Evolutionary conservation across 1,140 invertebrate species (phyloP).

Genomic region (Aphaenogaster ashmeadi): DNA sequence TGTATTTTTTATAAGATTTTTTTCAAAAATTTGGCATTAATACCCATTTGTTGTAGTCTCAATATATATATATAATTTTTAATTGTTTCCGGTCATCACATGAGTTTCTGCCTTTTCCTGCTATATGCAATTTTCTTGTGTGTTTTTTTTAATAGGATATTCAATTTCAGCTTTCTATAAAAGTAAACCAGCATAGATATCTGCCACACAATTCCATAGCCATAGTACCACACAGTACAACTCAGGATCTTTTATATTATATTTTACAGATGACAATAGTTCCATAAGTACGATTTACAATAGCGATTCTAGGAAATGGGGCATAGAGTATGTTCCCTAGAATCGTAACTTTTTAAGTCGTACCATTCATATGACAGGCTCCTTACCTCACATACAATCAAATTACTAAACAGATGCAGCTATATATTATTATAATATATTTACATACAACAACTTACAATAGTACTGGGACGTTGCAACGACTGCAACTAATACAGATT

Average conservation of each 20-base stretch:
- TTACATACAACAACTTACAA: slow-evolving; percentile 86
- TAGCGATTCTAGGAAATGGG: slow-evolving; percentile 56
- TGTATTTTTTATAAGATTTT: slow-evolving; percentile 12
- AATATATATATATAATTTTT: not conserved
- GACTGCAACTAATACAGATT: slow-evolving; percentile 79
- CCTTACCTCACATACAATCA: slow-evolving; percentile 87
- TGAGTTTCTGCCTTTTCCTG: not conserved
- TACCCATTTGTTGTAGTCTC: not conserved
- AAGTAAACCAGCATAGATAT: slow-evolving; percentile 77
- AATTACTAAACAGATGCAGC: slow-evolving; percentile 86
- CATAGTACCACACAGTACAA: slow-evolving; percentile 88
- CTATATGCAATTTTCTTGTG: not conserved
- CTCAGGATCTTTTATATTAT: slow-evolving; percentile 88
- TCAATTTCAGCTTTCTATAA: slow-evolving; percentile 16
- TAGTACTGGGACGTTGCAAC: slow-evolving; percentile 84
- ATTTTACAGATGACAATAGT: slow-evolving; percentile 88
- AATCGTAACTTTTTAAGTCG: slow-evolving; percentile 69
- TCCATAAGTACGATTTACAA: slow-evolving; percentile 83
- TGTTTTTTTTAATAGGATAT: not conserved
- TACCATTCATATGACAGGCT: slow-evolving; percentile 84
- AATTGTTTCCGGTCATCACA: slow-evolving; percentile 1
- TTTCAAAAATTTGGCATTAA: not conserved
- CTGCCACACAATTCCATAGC: slow-evolving; percentile 85
- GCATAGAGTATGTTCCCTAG: slow-evolving; percentile 15
- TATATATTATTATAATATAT: slow-evolving; percentile 87